Percentiles rank a stretch among this genome's conserved stretches.
Evolutionary conservation across 2,888 invertebrate genomes (phyloP).

Genomic region (Anthophora plumipes): DNA sequence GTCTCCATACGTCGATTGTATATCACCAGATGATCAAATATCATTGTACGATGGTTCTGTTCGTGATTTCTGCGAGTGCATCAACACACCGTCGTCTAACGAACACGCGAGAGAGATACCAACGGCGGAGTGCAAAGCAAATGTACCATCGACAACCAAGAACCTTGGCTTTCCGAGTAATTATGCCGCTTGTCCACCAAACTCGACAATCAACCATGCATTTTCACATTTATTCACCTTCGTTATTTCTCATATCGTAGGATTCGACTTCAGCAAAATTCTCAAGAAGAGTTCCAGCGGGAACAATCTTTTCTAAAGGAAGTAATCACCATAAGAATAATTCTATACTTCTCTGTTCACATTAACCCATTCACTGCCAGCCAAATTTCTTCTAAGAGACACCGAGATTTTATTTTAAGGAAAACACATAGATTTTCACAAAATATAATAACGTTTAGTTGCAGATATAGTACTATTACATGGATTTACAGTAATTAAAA

Average conservation of each 20-base stretch:
- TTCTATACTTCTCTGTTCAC: no score
- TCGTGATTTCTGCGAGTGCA: slow-evolving; percentile 35
- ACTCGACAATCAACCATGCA: not conserved
- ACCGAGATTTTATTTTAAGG: no score
- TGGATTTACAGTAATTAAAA: no score
- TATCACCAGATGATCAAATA: slow-evolving; percentile 17
- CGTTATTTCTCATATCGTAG: slow-evolving; percentile 24
- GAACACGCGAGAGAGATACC: not conserved
- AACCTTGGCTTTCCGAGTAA: slow-evolving; percentile 10
- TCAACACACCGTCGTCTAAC: slow-evolving; percentile 13
- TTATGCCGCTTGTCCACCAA: not conserved
- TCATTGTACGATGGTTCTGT: slow-evolving; percentile 40
- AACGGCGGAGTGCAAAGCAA: not conserved
- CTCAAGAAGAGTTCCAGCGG: not conserved
- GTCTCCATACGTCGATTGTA: not conserved
- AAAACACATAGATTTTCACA: no score
- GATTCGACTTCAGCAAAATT: slow-evolving; percentile 37
- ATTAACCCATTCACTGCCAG: no score
- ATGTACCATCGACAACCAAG: not conserved
- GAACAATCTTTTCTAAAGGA: slow-evolving; percentile 16
- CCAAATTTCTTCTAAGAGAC: no score
- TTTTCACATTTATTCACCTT: not conserved
- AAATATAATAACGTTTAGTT: no score
- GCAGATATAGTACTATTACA: no score
- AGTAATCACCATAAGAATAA: not conserved